Conservation (phyloP, 2,888 invertebrate species). For the Clivina fossor region DNA sequence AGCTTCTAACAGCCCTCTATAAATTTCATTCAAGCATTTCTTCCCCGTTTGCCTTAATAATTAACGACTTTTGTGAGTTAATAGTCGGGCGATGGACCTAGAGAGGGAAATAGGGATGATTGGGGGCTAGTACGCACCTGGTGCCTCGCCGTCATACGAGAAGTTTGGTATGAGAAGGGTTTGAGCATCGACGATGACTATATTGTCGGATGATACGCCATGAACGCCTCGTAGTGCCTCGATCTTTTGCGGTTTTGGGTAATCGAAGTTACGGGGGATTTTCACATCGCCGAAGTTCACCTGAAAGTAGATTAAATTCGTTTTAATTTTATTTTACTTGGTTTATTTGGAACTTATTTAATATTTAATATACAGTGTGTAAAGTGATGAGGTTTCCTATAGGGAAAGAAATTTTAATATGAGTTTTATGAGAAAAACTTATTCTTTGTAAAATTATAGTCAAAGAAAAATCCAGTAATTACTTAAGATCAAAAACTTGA, state of each 20-base stretch:
- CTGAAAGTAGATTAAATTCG: constrained; percentile 54
- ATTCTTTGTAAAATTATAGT: too few relatives aligned
- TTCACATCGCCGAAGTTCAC: constrained; percentile 88
- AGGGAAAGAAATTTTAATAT: too few relatives aligned
- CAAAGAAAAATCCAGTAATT: too few relatives aligned
- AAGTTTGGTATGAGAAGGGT: constrained; percentile 88
- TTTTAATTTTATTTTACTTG: too few relatives aligned
- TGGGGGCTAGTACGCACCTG: constrained; percentile 62
- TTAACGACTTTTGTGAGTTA: not conserved
- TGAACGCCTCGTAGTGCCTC: constrained; percentile 77
- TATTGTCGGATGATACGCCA: constrained; percentile 79
- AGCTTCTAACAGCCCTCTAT: too few relatives aligned
- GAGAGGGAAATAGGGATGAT: not conserved
- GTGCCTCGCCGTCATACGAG: constrained; percentile 90
- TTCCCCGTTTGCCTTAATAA: constrained; percentile 1
- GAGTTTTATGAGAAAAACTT: too few relatives aligned
- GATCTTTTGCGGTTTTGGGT: constrained; percentile 81
- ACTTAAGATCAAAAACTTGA: too few relatives aligned
- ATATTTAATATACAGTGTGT: not conserved
- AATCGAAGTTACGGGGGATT: constrained; percentile 76
- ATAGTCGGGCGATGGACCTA: not conserved
- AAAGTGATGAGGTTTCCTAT: too few relatives aligned
- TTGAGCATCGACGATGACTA: constrained; percentile 91
- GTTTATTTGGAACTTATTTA: not conserved
- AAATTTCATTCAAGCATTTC: constrained; percentile 7